Evolutionary conservation across 1,140 invertebrate species (phyloP).

Genomic region (Platyura marginata): DNA sequence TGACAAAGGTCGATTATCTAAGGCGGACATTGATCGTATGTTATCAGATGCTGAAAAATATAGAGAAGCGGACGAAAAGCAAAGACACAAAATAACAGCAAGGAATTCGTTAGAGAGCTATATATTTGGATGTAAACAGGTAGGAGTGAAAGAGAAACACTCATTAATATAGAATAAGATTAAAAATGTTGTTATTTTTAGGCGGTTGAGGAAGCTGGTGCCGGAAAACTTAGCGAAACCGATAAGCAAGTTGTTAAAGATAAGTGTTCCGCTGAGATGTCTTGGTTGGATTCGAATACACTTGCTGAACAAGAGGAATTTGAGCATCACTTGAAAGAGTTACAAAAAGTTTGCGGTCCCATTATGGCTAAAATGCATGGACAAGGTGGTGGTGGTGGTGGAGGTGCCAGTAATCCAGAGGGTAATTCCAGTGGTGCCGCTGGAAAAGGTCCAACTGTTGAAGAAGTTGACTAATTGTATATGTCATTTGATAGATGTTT

Average conservation of each 20-base stretch:
- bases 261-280: conserved; percentile 32
- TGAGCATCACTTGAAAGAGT: conserved; percentile 50
- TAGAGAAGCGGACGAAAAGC: conserved; percentile 44
- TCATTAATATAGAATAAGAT: neutral
- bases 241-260: conserved; percentile 40
- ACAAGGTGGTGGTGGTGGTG: conserved; percentile 16
- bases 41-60: conserved; percentile 58
- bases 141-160: neutral
- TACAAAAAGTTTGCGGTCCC: conserved; percentile 49
- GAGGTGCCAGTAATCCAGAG: conserved; percentile 8
- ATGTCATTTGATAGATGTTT: too few species aligned
- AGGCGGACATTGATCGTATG: conserved; percentile 87
- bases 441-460: conserved; percentile 13
- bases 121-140: conserved; percentile 60
- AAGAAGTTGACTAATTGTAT: conserved; percentile 16
- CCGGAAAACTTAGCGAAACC: conserved; percentile 34
- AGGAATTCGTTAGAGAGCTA: conserved; percentile 75
- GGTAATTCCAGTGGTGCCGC: conserved; percentile 21
- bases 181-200: conserved; percentile 8
- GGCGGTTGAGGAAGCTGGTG: conserved; percentile 44
- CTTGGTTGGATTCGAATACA: conserved; percentile 38
- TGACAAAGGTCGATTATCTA: conserved; percentile 77
- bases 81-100: conserved; percentile 40
- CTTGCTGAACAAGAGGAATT: conserved; percentile 60
- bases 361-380: conserved; percentile 62